Conservation (phyloP, 2,797 vertebrate species). For the Artibeus lituratus region DNA sequence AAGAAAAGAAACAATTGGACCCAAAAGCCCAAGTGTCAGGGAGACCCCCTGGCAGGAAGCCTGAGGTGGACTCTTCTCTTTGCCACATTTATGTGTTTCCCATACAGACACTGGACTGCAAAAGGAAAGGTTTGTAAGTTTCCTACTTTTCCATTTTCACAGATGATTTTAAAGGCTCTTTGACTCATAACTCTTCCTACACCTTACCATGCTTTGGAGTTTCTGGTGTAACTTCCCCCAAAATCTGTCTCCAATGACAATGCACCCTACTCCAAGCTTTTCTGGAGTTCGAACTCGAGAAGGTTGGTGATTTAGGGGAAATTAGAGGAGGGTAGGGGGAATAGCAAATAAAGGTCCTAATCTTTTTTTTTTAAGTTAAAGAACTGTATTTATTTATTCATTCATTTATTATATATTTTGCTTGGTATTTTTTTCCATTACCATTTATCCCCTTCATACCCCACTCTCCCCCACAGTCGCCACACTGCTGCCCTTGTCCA, state of each 20-base stretch:
- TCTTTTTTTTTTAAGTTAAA: neutral
- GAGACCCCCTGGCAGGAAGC: constrained; percentile 67
- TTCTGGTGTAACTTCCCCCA: neutral
- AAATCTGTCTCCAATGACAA: neutral
- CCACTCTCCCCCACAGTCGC: neutral
- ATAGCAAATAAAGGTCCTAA: neutral
- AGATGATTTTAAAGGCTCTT: neutral
- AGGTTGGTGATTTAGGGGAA: neutral
- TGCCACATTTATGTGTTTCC: constrained; percentile 93
- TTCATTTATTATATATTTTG: neutral
- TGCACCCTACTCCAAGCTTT: neutral
- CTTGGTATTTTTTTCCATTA: neutral
- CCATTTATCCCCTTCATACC: neutral
- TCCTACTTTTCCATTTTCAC: neutral
- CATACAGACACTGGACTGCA: constrained; percentile 91
- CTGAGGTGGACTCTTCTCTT: constrained; percentile 86
- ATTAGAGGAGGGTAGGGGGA: neutral
- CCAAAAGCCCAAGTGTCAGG: constrained; percentile 74
- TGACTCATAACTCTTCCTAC: neutral
- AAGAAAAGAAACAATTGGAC: constrained; percentile 64
- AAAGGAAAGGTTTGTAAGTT: constrained; percentile 89
- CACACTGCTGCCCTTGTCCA: neutral
- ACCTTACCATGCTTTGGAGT: neutral
- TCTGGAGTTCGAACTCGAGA: neutral
- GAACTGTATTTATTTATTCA: neutral